phyloP scores from a whole-genome alignment of 2,888 invertebrate species.

The Platypus cylindrus region DNA sequence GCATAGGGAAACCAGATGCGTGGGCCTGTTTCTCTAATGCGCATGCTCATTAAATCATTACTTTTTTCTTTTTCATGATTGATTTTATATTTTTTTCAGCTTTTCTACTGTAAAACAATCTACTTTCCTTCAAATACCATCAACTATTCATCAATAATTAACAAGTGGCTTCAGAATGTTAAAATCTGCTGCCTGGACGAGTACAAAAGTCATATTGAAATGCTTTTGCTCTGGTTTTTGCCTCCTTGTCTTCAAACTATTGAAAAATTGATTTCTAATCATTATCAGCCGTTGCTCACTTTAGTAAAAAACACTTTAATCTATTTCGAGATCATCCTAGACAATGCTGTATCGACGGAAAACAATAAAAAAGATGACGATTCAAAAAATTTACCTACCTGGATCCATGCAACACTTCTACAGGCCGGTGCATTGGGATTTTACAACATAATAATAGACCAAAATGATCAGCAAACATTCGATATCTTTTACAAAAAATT shows the following conservation, averaged over 20 bases:
- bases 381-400: constrained; percentile 36
- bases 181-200: constrained; percentile 17
- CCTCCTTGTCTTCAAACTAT: constrained; percentile 43
- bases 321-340: constrained; percentile 30
- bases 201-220: constrained; percentile 24
- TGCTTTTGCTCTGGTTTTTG: constrained; percentile 43
- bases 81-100: constrained; percentile 21
- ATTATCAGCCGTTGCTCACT: constrained; percentile 29
- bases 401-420: constrained; percentile 41
- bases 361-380: constrained; percentile 27
- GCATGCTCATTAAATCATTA: no score
- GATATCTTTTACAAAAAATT: constrained; percentile 32
- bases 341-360: constrained; percentile 25
- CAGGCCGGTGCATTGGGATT: constrained; percentile 63
- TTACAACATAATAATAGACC: constrained; percentile 49
- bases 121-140: constrained; percentile 43
- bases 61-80: no score
- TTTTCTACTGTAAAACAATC: constrained; percentile 51
- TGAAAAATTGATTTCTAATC: constrained; percentile 29
- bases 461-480: constrained; percentile 31
- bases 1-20: neutral
- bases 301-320: constrained; percentile 29
- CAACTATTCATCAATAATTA: constrained; percentile 42
- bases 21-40: neutral
- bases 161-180: constrained; percentile 43